These are phyloP conservation scores for Colinus virginianus DNA, from an alignment of 2,113 vertebrate species.

Conservation along the genomic window DNA sequence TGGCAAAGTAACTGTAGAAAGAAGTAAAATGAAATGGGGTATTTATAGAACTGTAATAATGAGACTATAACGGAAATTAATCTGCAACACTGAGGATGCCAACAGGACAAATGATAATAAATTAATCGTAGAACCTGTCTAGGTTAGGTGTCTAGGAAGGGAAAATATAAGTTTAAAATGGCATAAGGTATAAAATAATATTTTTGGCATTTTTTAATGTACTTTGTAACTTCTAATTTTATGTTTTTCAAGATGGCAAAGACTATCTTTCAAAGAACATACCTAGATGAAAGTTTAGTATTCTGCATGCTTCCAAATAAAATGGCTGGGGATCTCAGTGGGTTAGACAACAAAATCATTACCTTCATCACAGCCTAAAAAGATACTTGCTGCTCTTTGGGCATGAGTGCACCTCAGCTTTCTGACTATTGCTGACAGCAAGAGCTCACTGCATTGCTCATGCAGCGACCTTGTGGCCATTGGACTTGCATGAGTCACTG, in stretches of 20 bases:
- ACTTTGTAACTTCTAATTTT: background rate
- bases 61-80: conserved; percentile 32
- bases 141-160: background rate
- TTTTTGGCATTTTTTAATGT: background rate
- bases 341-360: background rate
- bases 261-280: background rate
- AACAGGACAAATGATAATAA: conserved; percentile 12
- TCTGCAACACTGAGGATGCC: conserved; percentile 1
- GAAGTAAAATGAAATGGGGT: background rate
- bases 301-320: background rate
- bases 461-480: rapidly evolving
- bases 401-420: background rate
- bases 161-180: background rate
- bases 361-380: background rate
- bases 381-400: background rate
- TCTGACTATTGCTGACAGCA: background rate
- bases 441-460: background rate
- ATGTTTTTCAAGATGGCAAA: background rate
- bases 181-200: background rate
- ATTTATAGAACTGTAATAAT: conserved; percentile 47
- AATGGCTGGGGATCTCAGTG: background rate
- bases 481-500: background rate
- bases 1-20: conserved; percentile 14
- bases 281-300: background rate
- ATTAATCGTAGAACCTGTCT: background rate